Percentiles rank a stretch among this genome's conserved stretches.
These are phyloP conservation scores for Zootermopsis nevadensis DNA, from an alignment of 2,888 invertebrate genomes.

Conservation along the genomic window DNA sequence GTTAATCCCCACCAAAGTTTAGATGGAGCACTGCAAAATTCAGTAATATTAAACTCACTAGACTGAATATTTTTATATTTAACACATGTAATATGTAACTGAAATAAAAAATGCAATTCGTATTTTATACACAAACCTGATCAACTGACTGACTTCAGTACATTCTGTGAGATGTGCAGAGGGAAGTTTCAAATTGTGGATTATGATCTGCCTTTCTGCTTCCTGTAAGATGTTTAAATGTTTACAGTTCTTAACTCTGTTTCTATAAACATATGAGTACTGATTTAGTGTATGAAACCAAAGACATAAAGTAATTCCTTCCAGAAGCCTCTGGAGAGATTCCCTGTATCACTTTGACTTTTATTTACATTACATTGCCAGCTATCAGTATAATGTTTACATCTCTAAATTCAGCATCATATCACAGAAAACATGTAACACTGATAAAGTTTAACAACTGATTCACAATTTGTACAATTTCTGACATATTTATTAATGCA, in stretches of 20 bases:
- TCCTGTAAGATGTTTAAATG: neutral
- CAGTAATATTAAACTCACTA: too few species aligned
- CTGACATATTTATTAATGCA: neutral
- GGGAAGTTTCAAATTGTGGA: too few species aligned
- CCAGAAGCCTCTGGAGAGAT: neutral
- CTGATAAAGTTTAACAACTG: constrained; percentile 2
- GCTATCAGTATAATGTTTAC: neutral
- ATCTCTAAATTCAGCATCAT: neutral
- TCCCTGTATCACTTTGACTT: neutral
- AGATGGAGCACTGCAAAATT: too few species aligned
- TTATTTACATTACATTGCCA: neutral
- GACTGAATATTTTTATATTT: too few species aligned
- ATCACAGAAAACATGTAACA: constrained; percentile 16
- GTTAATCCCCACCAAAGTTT: too few species aligned
- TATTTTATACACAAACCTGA: too few species aligned
- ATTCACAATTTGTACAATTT: neutral
- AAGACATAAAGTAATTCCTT: neutral
- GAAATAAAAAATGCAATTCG: too few species aligned
- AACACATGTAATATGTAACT: too few species aligned
- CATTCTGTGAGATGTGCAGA: too few species aligned
- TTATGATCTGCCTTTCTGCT: neutral
- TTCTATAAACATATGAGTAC: neutral
- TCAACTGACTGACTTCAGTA: too few species aligned
- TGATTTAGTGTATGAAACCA: neutral
- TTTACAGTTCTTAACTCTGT: neutral